These are phyloP conservation scores for Telenomus remus DNA, from an alignment of 1,140 invertebrate species.

Conservation along the genomic window DNA sequence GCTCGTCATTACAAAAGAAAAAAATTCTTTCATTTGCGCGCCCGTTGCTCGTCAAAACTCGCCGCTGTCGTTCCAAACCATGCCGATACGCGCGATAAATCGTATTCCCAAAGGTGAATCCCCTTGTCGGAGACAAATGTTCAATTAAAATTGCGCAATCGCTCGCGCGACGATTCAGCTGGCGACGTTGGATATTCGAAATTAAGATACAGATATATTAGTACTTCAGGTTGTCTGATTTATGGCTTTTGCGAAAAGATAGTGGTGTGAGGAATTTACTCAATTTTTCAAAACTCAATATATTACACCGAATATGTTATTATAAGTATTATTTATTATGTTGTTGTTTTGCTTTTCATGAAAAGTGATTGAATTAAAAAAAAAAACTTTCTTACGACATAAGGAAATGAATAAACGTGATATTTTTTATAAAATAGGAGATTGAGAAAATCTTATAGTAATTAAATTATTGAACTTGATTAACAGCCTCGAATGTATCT, in stretches of 20 bases:
- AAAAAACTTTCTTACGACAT: background rate
- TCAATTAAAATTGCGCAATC: constrained; percentile 49
- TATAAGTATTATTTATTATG: too few relatives aligned
- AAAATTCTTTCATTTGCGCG: constrained; percentile 57
- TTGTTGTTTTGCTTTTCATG: too few relatives aligned
- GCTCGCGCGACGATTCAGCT: constrained; percentile 18
- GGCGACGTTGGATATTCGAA: constrained; percentile 31
- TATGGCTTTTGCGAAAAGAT: background rate
- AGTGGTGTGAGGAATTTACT: background rate
- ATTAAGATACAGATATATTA: constrained; percentile 52
- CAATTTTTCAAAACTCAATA: background rate
- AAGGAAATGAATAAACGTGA: background rate
- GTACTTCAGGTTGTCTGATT: constrained; percentile 24
- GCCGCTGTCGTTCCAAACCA: constrained; percentile 49
- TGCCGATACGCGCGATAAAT: constrained; percentile 52
- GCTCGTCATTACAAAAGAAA: constrained; percentile 52
- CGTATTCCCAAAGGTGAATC: constrained; percentile 40
- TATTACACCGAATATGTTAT: background rate
- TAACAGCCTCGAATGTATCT: background rate
- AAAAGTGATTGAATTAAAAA: too few relatives aligned
- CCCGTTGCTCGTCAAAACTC: constrained; percentile 45
- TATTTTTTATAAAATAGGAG: background rate
- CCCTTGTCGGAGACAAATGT: constrained; percentile 52
- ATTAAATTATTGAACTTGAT: constrained; percentile 12
- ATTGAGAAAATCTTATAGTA: constrained; percentile 17